Percentiles rank a stretch among this genome's conserved stretches.
These are phyloP conservation scores for Drosophila setifemur DNA, from an alignment of 1,140 invertebrate genomes.

Conservation along the genomic window DNA sequence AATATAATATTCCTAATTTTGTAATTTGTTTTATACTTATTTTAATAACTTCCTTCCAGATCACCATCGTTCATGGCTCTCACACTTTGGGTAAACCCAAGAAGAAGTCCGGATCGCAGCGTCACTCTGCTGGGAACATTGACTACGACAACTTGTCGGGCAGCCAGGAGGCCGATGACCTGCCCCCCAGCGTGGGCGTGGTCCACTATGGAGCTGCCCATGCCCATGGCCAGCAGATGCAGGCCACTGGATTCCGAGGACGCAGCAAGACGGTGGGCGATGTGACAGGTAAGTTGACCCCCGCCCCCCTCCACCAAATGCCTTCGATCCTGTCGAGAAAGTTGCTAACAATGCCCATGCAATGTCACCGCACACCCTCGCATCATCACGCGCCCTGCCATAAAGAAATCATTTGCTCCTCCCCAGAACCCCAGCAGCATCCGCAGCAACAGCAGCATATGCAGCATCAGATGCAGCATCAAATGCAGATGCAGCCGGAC, in stretches of 20 bases:
- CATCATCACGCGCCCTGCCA: slow-evolving; percentile 52
- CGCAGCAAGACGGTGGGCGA: slow-evolving; percentile 96
- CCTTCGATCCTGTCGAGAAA: slow-evolving; percentile 3
- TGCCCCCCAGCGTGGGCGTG: slow-evolving; percentile 77
- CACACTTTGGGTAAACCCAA: slow-evolving; percentile 89
- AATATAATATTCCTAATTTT: not conserved
- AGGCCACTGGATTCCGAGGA: slow-evolving; percentile 87
- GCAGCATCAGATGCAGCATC: slow-evolving; percentile 49
- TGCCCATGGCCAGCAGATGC: slow-evolving; percentile 55
- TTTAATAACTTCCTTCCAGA: slow-evolving; percentile 62
- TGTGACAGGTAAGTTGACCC: slow-evolving; percentile 85
- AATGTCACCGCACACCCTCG: slow-evolving; percentile 9
- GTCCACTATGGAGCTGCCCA: slow-evolving; percentile 68
- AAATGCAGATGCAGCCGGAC: slow-evolving; percentile 37
- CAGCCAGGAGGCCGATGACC: slow-evolving; percentile 83
- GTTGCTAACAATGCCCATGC: slow-evolving; percentile 21
- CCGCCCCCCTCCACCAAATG: not conserved
- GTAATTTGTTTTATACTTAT: not conserved
- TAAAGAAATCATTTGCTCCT: slow-evolving; percentile 65
- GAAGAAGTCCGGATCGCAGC: slow-evolving; percentile 89
- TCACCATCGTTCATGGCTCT: slow-evolving; percentile 86
- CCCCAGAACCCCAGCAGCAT: slow-evolving; percentile 64
- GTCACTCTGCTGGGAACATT: slow-evolving; percentile 94
- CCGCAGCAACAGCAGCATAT: slow-evolving; percentile 51
- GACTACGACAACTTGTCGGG: slow-evolving; percentile 90